Percentiles rank a stretch among this genome's conserved stretches.
These are phyloP conservation scores for Chironomus riparius DNA, from an alignment of 2,888 invertebrate genomes.

Conservation along the genomic window DNA sequence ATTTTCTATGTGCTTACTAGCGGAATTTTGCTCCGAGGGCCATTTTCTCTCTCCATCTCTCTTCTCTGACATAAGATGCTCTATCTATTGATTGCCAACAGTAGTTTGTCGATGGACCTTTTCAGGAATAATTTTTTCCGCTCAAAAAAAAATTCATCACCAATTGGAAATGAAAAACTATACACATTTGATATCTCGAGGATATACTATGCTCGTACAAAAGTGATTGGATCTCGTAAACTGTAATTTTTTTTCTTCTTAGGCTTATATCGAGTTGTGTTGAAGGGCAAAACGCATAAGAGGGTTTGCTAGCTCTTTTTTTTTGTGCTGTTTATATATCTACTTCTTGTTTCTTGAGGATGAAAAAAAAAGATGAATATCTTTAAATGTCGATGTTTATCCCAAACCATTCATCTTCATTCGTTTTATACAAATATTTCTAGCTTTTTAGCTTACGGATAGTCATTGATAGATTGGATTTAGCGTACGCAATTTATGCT, in stretches of 20 bases:
- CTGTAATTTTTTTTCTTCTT: neutral
- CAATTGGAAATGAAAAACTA: constrained; percentile 10
- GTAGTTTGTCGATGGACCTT: neutral
- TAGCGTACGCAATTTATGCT: neutral
- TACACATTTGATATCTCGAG: constrained; percentile 7
- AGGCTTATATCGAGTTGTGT: neutral
- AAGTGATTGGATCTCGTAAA: constrained; percentile 4
- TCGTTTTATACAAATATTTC: constrained; percentile 19
- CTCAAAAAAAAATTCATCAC: constrained; percentile 1
- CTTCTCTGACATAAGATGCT: neutral
- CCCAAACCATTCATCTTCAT: constrained; percentile 26
- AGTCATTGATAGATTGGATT: neutral
- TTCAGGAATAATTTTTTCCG: constrained; percentile 10
- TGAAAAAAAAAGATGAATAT: constrained; percentile 21
- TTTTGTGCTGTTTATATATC: neutral
- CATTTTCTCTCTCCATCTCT: neutral
- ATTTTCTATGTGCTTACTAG: neutral
- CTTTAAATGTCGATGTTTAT: constrained; percentile 27
- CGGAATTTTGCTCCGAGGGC: neutral
- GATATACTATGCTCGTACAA: neutral
- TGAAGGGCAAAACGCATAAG: neutral
- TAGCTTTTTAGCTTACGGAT: neutral
- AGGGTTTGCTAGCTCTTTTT: neutral
- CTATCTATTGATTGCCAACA: neutral
- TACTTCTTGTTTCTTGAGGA: neutral